Evolutionary conservation across 2,797 vertebrate genomes (phyloP), one percentile per base, ranked within the genome.

Genomic region (Philypnodon macrostomus): DNA sequence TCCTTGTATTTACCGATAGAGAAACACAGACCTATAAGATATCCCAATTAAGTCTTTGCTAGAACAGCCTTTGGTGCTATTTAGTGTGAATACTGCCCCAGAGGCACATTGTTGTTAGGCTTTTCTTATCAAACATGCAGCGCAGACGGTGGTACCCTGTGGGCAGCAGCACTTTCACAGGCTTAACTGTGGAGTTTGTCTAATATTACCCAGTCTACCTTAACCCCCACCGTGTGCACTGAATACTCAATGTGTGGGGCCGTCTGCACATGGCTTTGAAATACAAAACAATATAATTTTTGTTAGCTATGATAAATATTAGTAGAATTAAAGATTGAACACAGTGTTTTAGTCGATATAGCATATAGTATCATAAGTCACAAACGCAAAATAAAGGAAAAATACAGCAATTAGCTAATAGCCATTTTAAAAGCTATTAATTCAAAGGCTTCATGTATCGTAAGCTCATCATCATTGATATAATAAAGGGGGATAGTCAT

Each of bases 21-120:
- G n/a, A 29, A 56, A 42, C 31, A 42, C 26, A 26, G 26, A 59
- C 1, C 7, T 54, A 51, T 73, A 51, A 60, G 40, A 75, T 60
- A 53, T 54, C 47, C 63, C 59, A 77, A 76, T 71, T 77, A 74
- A 51, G 29, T n/a, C n/a, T n/a, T n/a, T n/a, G 52, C 47, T 58
- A 45, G 11, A 21, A 57, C 18, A 17, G 52, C 73, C 37, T 54
- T 33, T 42, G 47, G 47, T 39, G 65, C 58, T 23, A 45, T 57
- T 63, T 53, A 56, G 58, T 53, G n/a, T 48, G 60, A 64, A 47
- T 36, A 36, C 46, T 50, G 54, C 69, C 63, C 63, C 18, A 26
- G 55, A 59, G 69, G 49, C 39, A 45, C 3, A 8, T 18, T 63
- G 63, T 55, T 61, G 54, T 60, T 42, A 27, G 73, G 53, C 33